Percentiles rank a stretch among this genome's conserved stretches.
Evolutionary conservation across 2,113 vertebrate species (phyloP).

Genomic region (Malurus alboscapulatus): DNA sequence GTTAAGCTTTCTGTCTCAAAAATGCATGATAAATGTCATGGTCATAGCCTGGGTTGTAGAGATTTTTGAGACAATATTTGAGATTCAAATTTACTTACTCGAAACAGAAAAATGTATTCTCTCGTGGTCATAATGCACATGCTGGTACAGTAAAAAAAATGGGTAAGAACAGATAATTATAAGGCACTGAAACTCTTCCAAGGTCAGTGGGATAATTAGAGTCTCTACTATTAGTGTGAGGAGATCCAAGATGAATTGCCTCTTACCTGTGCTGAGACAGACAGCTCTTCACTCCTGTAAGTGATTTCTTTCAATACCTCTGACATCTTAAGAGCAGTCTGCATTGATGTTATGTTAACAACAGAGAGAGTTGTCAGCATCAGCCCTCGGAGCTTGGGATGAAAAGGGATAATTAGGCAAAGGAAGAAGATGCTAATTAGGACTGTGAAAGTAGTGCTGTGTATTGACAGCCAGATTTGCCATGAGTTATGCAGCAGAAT

Average conservation of each 20-base stretch:
- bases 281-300: conserved; percentile 78
- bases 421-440: conserved; percentile 36
- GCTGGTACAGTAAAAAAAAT: background rate
- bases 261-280: conserved; percentile 80
- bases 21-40: background rate
- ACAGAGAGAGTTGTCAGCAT: conserved; percentile 82
- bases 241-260: background rate
- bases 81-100: background rate
- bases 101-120: background rate
- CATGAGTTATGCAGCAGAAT: background rate
- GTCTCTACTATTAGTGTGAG: background rate
- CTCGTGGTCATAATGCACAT: background rate
- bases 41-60: background rate
- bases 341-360: conserved; percentile 73
- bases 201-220: background rate
- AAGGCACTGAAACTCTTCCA: background rate
- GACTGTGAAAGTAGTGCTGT: background rate
- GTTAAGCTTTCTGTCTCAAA: background rate
- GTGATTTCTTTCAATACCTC: conserved; percentile 85
- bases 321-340: conserved; percentile 80
- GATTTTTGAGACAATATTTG: background rate
- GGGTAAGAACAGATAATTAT: background rate
- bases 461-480: conserved; percentile 8
- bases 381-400: conserved; percentile 81
- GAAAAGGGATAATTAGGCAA: conserved; percentile 25